Evolutionary conservation across 1,140 invertebrate genomes (phyloP).

Genomic region (Octopus sinensis): DNA sequence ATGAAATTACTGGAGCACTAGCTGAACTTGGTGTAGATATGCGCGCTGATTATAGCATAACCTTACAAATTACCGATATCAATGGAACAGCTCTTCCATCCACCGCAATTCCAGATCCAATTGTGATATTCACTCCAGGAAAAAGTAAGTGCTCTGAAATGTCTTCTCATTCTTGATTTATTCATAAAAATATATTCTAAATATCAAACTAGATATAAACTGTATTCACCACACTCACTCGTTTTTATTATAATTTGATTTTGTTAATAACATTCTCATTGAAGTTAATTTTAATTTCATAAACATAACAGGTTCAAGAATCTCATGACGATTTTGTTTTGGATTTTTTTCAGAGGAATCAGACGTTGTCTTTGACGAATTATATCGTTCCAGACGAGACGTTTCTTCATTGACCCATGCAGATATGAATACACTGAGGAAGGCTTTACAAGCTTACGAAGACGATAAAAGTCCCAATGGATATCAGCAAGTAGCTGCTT

Average conservation of each 20-base stretch:
- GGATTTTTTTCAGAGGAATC: background rate
- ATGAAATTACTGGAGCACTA: conserved; percentile 17
- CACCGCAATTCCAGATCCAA: conserved; percentile 6
- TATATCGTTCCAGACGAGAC: background rate
- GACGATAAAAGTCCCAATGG: conserved; percentile 15
- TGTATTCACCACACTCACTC: background rate
- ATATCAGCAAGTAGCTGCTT: conserved; percentile 20
- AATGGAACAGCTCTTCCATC: conserved; percentile 8
- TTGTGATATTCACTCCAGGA: conserved; percentile 7
- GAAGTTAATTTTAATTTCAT: background rate
- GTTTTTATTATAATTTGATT: background rate
- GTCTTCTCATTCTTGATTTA: background rate
- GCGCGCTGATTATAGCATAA: conserved; percentile 11
- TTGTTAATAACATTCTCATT: background rate
- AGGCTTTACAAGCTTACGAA: conserved; percentile 15
- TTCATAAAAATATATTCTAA: background rate
- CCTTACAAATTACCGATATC: background rate
- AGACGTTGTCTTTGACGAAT: background rate
- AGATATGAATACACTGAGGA: conserved; percentile 19
- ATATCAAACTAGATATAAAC: background rate
- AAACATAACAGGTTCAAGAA: background rate
- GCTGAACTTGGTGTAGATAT: background rate
- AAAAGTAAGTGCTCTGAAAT: background rate
- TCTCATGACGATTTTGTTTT: background rate
- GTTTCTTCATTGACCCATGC: conserved; percentile 14